These are phyloP conservation scores for Nansenia antarctica DNA, from an alignment of 2,113 vertebrate genomes.

Conservation along the genomic window DNA sequence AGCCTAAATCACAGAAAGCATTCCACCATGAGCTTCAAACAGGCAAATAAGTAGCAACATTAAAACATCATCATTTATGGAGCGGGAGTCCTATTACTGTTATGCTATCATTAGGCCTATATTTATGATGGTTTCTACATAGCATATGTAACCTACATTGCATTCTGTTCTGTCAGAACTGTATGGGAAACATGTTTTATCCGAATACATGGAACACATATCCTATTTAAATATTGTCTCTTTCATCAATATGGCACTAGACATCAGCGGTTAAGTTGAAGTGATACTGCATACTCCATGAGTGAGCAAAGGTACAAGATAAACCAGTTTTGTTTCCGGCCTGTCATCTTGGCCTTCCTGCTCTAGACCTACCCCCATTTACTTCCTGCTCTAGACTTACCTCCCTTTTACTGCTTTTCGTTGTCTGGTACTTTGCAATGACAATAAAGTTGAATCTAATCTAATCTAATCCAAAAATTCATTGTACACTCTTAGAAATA, in stretches of 20 bases:
- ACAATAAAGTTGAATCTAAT: too few relatives aligned
- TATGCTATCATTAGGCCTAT: too few relatives aligned
- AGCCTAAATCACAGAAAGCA: not conserved
- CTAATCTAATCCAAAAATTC: too few relatives aligned
- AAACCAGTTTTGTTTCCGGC: not conserved
- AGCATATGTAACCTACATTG: too few relatives aligned
- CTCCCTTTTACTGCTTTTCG: too few relatives aligned
- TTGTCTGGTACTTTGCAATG: too few relatives aligned
- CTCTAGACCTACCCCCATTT: not conserved
- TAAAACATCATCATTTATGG: too few relatives aligned
- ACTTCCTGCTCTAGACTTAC: too few relatives aligned
- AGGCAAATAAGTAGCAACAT: not conserved
- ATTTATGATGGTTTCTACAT: too few relatives aligned
- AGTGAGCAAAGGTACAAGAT: not conserved
- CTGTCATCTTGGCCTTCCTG: not conserved
- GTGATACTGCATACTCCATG: not conserved
- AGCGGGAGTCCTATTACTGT: not conserved
- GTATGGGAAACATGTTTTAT: too few relatives aligned
- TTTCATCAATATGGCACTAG: not conserved
- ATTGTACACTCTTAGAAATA: not conserved
- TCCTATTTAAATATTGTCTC: not conserved
- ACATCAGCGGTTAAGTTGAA: not conserved
- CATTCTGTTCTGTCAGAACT: too few relatives aligned
- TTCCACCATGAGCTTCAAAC: not conserved
- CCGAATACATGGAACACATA: not conserved